Evolutionary conservation across 2,888 invertebrate genomes (phyloP).

Genomic region (Cartodere bifasciata): DNA sequence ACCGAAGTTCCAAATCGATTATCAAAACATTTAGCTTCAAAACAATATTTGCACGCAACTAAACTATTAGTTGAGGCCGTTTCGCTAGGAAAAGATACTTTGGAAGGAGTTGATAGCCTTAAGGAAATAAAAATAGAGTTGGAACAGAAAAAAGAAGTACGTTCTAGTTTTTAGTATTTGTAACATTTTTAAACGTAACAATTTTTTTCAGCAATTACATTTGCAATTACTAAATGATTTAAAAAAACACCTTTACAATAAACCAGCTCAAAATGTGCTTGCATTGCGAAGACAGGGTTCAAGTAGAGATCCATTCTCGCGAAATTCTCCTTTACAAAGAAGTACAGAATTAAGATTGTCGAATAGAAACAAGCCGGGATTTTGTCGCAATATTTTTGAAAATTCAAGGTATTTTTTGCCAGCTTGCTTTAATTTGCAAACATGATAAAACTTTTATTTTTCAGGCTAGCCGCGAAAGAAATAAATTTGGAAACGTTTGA

Average conservation of each 20-base stretch:
- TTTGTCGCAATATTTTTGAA: constrained; percentile 43
- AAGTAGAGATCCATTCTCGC: constrained; percentile 36
- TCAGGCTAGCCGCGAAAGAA: constrained; percentile 22
- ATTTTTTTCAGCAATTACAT: constrained; percentile 45
- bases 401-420: constrained; percentile 8
- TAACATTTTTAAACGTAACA: constrained; percentile 4
- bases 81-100: constrained; percentile 52
- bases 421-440: neutral
- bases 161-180: constrained; percentile 3
- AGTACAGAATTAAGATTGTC: constrained; percentile 45
- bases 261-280: constrained; percentile 31
- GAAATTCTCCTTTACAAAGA: constrained; percentile 42
- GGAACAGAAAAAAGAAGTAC: constrained; percentile 50
- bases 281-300: constrained; percentile 49
- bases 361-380: constrained; percentile 40
- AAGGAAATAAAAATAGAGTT: constrained; percentile 67
- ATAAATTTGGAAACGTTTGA: constrained; percentile 27
- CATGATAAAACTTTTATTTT: constrained; percentile 9
- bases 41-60: constrained; percentile 79
- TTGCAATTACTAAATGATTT: constrained; percentile 57
- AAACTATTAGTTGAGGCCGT: constrained; percentile 61
- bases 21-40: constrained; percentile 49
- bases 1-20: constrained; percentile 60
- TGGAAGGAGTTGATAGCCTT: constrained; percentile 74
- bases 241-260: constrained; percentile 53